Percentiles rank a stretch among this genome's conserved stretches.
These are phyloP conservation scores for Clostera curtula DNA, from an alignment of 2,888 invertebrate genomes.

Conservation along the genomic window DNA sequence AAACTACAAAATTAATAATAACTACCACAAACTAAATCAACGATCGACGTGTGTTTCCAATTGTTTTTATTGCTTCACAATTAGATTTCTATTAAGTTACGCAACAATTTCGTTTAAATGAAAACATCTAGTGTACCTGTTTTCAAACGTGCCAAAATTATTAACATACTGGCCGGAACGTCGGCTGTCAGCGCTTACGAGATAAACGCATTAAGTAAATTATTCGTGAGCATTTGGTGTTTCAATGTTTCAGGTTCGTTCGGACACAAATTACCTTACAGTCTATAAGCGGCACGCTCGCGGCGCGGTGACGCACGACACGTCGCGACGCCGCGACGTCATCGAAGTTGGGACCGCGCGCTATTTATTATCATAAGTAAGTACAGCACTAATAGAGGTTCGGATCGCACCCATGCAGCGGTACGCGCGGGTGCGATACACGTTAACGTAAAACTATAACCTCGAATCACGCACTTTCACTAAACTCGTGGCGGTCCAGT, in stretches of 20 bases:
- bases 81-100: constrained; percentile 52
- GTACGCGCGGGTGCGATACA: constrained; percentile 60
- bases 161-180: constrained; percentile 60
- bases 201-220: constrained; percentile 29
- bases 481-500: constrained; percentile 60
- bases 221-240: constrained; percentile 47
- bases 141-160: constrained; percentile 44
- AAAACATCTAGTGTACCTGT: constrained; percentile 31
- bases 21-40: constrained; percentile 43
- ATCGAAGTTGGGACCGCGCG: constrained; percentile 55
- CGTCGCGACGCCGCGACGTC: constrained; percentile 45
- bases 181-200: constrained; percentile 57
- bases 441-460: constrained; percentile 73
- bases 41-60: constrained; percentile 48
- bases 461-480: constrained; percentile 70
- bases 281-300: constrained; percentile 44
- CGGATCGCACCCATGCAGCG: constrained; percentile 54
- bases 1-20: no score
- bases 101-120: constrained; percentile 40
- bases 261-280: constrained; percentile 66
- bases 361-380: constrained; percentile 72
- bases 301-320: constrained; percentile 35
- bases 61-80: constrained; percentile 49
- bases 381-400: constrained; percentile 71
- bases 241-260: constrained; percentile 60